Base-by-base conservation (phyloP, 2,797 vertebrate genomes). In the Graptemys geographica region DNA sequence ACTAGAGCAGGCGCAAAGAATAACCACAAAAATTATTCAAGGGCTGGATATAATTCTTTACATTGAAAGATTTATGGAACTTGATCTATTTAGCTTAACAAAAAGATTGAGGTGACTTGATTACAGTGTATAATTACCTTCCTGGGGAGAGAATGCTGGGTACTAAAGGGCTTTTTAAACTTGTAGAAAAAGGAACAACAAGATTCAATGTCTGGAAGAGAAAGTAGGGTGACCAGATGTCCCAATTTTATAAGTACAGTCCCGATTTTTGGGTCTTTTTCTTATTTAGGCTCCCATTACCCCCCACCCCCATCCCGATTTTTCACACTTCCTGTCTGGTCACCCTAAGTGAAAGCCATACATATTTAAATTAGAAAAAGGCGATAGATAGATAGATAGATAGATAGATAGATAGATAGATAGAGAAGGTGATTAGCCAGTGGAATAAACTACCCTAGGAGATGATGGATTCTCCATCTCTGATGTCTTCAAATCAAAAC, bases 71-170 rank as follows among this genome's bases (percentile, higher is more conserved):
- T 2, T 8, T 5, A 27, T 87, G 53, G 65, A 72, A 65, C 31
- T 81, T 37, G 83, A 3, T 21, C 69, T 88, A 9, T 65, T 78
- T 52, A 88, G 82, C 51, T 90, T 53, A 51, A 41, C 78, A 92
- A 49, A 81, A 69, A n/a, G 11, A 84, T n/a, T 19, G 69, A 93
- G 81, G 65, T 12, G 78, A 96, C 53, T 55, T 78, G 86, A 94
- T 82, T 47, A 31, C 21, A 55, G 53, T 53, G 53, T 23, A 23
- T 23, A 74, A 76, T 6, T 76, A 28, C 13, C 25, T 76, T 76
- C 25, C 28, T 15, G 27, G 41, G 49, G 33, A 91, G 27, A 87
- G 83, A 85, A 86, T 2, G 10, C 47, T 25, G 49, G 15, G 62
- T 53, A 18, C 0, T 0, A 13, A 23, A 85, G 19, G 15, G 33